These are phyloP conservation scores for Aculops lycopersici DNA, from an alignment of 1,140 invertebrate genomes.

Conservation along the genomic window DNA sequence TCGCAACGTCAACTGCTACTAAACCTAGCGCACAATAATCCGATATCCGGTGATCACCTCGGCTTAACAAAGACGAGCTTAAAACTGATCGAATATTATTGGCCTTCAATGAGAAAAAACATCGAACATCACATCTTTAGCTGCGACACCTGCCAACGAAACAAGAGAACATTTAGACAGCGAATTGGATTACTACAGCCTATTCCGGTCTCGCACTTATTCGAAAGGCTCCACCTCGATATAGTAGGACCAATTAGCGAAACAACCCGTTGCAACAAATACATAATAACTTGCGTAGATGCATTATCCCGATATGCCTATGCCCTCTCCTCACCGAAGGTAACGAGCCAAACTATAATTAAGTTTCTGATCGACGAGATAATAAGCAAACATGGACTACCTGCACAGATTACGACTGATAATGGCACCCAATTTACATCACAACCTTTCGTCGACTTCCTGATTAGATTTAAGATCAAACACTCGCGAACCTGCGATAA, in stretches of 20 bases:
- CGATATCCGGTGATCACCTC: not conserved
- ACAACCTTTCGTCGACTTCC: slow-evolving; percentile 6
- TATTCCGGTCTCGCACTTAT: slow-evolving; percentile 5
- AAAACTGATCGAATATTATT: not conserved
- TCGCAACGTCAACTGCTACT: not conserved
- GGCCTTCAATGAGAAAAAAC: not conserved
- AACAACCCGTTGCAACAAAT: not conserved
- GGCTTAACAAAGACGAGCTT: not conserved
- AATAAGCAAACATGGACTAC: slow-evolving; percentile 15
- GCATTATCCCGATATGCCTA: slow-evolving; percentile 1
- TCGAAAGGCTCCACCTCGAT: slow-evolving; percentile 9
- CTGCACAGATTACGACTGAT: slow-evolving; percentile 15
- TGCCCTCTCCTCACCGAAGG: slow-evolving; percentile 10
- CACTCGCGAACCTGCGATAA: slow-evolving; percentile 10
- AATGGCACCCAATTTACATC: slow-evolving; percentile 16
- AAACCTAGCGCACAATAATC: not conserved
- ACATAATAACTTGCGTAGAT: slow-evolving; percentile 2
- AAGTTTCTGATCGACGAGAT: slow-evolving; percentile 12
- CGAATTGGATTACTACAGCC: slow-evolving; percentile 4
- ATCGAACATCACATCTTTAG: not conserved
- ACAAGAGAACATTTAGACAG: not conserved
- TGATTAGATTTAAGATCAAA: slow-evolving; percentile 8
- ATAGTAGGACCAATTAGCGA: not conserved
- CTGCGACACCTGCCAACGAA: slow-evolving; percentile 3
- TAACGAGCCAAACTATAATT: slow-evolving; percentile 13